Base-by-base conservation (phyloP, 2,797 vertebrate genomes). In the Gallinago stenura region DNA sequence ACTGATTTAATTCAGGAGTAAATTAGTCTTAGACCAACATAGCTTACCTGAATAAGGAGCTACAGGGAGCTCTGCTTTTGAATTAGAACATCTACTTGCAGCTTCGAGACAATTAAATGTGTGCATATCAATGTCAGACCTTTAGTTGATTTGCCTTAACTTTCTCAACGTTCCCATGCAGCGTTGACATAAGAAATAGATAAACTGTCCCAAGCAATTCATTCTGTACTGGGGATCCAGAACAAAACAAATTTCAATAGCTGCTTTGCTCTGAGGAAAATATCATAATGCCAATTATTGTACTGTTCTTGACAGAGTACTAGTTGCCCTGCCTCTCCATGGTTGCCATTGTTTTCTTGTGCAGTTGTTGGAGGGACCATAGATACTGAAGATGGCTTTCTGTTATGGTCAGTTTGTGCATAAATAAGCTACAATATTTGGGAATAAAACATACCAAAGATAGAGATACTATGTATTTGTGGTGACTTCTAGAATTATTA, bases 1-100 rank as follows among this genome's bases (percentile, higher is more conserved):
- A 62, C 73, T 86, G 53, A 75, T 93, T 93, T 94, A 95, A 91
- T 94, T 96, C 92, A 75, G 84, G 79, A 93, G 79, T 91, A 95
- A 92, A 87, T 94, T 93, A 89, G 89, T 92, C 82, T 68, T 95
- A 92, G 84, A 66, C 79, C 82, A 89, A 31, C 65, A 77, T 90
- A 91, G 87, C 78, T 96, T 94, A 93, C 92, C 87, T 91, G 92
- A 94, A 75, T 91, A 83, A 92, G 93, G 76, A 96, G 68, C 90
- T 91, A 76, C 78, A 90, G 88, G 70, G 89, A 94, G 66, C 60
- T 92, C 83, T 96, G 68, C 51, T 83, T 71, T 89, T 92, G 89
- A 93, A 91, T 95, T 95, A 92, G 84, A 95, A 75, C 81, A 78
- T 95, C 83, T 87, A 62, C 81, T 94, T 56, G 30, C 51, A 91